Evolutionary conservation across 2,888 invertebrate species (phyloP).

Genomic region (Timandra comae): DNA sequence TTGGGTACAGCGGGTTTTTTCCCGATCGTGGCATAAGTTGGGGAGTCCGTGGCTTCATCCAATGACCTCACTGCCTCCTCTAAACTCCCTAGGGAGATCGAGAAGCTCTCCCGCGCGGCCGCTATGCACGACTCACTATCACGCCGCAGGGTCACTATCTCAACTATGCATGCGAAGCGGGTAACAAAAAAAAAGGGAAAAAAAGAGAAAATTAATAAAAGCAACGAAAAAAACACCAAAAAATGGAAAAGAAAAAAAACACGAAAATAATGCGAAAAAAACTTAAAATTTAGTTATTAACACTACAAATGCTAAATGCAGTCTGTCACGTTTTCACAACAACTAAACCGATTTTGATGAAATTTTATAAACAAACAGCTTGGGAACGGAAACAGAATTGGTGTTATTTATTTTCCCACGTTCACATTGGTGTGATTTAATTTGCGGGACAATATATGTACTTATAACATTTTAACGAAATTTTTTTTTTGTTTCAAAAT

Average conservation of each 20-base stretch:
- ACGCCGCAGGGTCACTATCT: constrained; percentile 73
- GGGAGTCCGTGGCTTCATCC: constrained; percentile 59
- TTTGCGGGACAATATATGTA: too few species aligned
- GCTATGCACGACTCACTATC: constrained; percentile 68
- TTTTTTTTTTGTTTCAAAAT: too few species aligned
- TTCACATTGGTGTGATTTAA: too few species aligned
- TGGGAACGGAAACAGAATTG: too few species aligned
- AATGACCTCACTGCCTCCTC: constrained; percentile 65
- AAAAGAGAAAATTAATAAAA: constrained; percentile 35
- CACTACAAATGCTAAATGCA: too few species aligned
- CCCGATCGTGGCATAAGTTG: constrained; percentile 63
- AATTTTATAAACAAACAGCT: constrained; percentile 9
- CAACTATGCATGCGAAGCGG: constrained; percentile 57
- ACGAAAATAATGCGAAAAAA: constrained; percentile 2
- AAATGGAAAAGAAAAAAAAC: constrained; percentile 3
- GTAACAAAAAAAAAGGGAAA: constrained; percentile 22
- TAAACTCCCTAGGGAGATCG: constrained; percentile 64
- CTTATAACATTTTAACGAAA: too few species aligned
- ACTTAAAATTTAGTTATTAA: too few species aligned
- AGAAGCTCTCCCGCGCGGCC: constrained; percentile 68
- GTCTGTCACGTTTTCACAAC: too few species aligned
- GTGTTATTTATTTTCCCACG: too few species aligned
- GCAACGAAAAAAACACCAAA: constrained; percentile 20
- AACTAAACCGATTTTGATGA: not conserved
- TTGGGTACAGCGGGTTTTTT: constrained; percentile 73